Base-by-base conservation (phyloP, 2,888 invertebrate species). In the Pomacea canaliculata region DNA sequence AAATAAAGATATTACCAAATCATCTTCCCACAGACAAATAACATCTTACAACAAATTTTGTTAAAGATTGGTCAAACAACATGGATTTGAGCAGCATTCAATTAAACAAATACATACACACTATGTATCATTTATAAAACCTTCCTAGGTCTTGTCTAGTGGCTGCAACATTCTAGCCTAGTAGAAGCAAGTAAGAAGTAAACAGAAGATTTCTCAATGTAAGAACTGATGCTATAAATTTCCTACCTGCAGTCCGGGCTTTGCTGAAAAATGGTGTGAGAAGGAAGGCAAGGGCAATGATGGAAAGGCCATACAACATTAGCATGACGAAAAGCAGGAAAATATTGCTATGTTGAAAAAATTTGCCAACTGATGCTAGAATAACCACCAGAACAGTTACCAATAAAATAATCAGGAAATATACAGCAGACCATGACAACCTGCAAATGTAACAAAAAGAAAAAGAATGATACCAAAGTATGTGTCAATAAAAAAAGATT, bases 261-360 rank as follows among this genome's bases (percentile, higher is more conserved):
- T 94, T 95, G 86, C 95, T 95, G 90, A 96, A 96, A 91, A 96
- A 96, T 0, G 96, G 95, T 0, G 96, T 96, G 79, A 96, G 92
- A 94, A 95, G 94, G 87, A 96, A 96, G 68, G 94, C 94, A 82
- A 96, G 94, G 90, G 95, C 94, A 83, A 96, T 95, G 73, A 96
- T 94, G 9, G 95, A 95, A 82, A 95, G 93, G 27, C 95, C 95
- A 89, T 96, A 96, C 62, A 96, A 92, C 77, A 95, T 92, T 87
- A 96, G 94, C 86, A 96, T 91, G 69, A 96, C 91, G 90, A 95
- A 96, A 86, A 96, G 94, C 67, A 96, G 92, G 81, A 95, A 92
- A 87, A 94, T 94, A 81, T 95, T 95, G 23, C 95, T 95, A 88
- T 95, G 94, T 85, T 94, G 94, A 90, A 96, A 95, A 87, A 96